Conservation (phyloP, 2,888 invertebrate genomes). For the Athalia circularis region DNA sequence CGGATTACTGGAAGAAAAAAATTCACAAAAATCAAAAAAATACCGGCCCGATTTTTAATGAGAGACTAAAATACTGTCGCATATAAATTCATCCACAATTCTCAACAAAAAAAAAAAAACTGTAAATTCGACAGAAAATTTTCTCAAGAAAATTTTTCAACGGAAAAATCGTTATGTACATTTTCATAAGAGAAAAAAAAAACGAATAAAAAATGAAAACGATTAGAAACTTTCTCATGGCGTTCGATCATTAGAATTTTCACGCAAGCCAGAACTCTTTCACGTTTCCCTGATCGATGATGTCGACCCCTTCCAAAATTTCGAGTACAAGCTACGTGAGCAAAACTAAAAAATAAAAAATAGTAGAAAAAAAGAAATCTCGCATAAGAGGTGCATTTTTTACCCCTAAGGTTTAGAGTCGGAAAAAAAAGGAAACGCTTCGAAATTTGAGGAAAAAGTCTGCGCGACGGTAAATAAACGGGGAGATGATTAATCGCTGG, state of each 20-base stretch:
- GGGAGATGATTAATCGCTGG: slow-evolving; percentile 68
- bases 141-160: background rate
- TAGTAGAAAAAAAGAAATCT: slow-evolving; percentile 27
- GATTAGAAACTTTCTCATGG: slow-evolving; percentile 70
- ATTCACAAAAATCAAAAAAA: no score
- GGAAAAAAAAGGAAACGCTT: slow-evolving; percentile 19
- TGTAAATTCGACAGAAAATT: background rate
- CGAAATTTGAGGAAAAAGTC: slow-evolving; percentile 37
- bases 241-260: slow-evolving; percentile 72
- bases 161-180: background rate
- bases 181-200: background rate
- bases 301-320: slow-evolving; percentile 62
- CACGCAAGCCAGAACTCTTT: slow-evolving; percentile 69
- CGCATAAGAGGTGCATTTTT: slow-evolving; percentile 51
- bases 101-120: background rate
- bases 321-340: slow-evolving; percentile 38
- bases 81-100: background rate
- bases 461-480: slow-evolving; percentile 58
- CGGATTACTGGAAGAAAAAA: no score
- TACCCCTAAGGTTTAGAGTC: background rate
- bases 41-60: no score
- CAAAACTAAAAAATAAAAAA: slow-evolving; percentile 32
- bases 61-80: background rate
- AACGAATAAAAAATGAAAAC: slow-evolving; percentile 54
- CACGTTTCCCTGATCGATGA: slow-evolving; percentile 69